Conservation (phyloP, 2,888 invertebrate genomes). For the Mythimna lalbum region DNA sequence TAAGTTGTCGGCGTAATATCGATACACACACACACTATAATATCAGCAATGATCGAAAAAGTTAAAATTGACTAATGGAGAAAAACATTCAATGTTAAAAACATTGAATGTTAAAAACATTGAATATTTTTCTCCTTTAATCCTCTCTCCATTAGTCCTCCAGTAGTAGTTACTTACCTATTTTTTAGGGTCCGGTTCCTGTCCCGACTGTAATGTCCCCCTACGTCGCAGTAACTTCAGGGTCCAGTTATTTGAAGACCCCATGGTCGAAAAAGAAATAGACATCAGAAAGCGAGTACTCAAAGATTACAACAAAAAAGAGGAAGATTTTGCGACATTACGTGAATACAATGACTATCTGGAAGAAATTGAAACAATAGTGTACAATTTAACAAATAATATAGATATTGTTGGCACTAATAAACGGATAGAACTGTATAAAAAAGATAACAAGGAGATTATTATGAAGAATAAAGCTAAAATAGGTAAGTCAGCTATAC, state of each 20-base stretch:
- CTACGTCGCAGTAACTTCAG: constrained; percentile 97
- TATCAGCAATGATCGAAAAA: not conserved
- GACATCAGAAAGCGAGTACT: constrained; percentile 97
- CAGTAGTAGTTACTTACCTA: constrained; percentile 66
- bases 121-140: too few relatives aligned
- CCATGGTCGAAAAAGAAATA: constrained; percentile 99
- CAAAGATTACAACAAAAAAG: constrained; percentile 98
- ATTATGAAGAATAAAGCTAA: constrained; percentile 95
- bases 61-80: too few relatives aligned
- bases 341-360: constrained; percentile 98
- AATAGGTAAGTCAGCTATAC: constrained; percentile 85
- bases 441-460: constrained; percentile 96
- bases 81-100: too few relatives aligned
- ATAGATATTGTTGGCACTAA: constrained; percentile 97
- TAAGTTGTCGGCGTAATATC: too few relatives aligned
- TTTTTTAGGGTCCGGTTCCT: constrained; percentile 97
- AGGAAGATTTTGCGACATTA: constrained; percentile 96
- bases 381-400: constrained; percentile 97
- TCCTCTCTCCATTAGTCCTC: too few relatives aligned
- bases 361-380: constrained; percentile 97
- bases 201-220: constrained; percentile 98
- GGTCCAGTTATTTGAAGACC: constrained; percentile 98
- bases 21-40: too few relatives aligned
- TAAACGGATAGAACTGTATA: constrained; percentile 97
- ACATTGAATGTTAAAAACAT: too few relatives aligned